These are phyloP conservation scores for Frieseomelitta varia DNA, from an alignment of 1,140 invertebrate genomes.

Conservation along the genomic window DNA sequence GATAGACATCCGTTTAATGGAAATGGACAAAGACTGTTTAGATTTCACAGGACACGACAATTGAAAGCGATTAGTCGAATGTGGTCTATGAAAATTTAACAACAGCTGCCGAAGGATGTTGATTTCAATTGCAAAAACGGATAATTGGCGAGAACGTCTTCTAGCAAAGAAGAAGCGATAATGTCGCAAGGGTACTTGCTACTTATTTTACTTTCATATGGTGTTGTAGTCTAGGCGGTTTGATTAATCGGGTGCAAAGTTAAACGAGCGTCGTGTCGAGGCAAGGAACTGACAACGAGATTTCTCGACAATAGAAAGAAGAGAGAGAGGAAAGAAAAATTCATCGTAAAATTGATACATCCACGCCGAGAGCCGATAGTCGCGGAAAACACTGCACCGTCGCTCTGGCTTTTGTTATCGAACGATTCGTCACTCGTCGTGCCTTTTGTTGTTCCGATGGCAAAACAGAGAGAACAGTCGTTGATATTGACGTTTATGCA, in stretches of 20 bases:
- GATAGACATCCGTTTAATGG: not conserved
- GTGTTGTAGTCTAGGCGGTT: conserved; percentile 30
- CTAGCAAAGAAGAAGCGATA: not conserved
- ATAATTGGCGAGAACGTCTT: not conserved
- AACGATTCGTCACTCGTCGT: conserved; percentile 36
- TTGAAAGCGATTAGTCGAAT: not conserved
- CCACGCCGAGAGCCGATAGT: conserved; percentile 61
- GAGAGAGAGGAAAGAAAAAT: conserved; percentile 41
- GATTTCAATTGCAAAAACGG: too few species aligned
- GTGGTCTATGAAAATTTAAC: too few species aligned
- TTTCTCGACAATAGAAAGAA: conserved; percentile 47
- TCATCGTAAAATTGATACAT: conserved; percentile 74
- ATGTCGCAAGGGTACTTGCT: not conserved
- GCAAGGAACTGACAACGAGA: conserved; percentile 48
- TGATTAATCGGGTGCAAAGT: conserved; percentile 67
- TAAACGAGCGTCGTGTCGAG: conserved; percentile 47
- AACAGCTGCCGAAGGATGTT: too few species aligned
- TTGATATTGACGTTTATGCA: not conserved
- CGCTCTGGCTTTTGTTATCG: conserved; percentile 47
- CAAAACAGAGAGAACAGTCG: conserved; percentile 26
- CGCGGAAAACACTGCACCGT: conserved; percentile 63
- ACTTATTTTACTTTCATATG: not conserved
- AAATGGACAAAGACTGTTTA: conserved; percentile 25
- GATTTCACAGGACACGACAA: not conserved
- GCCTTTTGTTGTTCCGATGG: conserved; percentile 24